A percentile compares a stretch with the other conserved stretches of the same genome.
Conservation (phyloP, 2,113 vertebrate genomes). For the Pteropus alecto region DNA sequence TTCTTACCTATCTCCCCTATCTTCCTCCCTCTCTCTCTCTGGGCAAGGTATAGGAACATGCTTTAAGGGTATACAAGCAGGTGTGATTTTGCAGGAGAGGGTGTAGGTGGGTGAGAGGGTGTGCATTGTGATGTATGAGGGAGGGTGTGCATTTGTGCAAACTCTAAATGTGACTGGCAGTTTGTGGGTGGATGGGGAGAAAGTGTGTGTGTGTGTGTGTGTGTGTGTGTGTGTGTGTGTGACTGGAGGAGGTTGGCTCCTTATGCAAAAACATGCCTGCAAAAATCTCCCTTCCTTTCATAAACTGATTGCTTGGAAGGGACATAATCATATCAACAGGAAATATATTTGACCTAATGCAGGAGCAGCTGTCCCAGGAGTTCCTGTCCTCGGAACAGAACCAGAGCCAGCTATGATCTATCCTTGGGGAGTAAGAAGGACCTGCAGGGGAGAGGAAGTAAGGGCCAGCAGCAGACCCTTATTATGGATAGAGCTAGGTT, state of each 20-base stretch:
- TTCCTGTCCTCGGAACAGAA: conserved; percentile 57
- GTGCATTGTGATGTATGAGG: conserved; percentile 69
- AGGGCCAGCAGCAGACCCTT: not conserved
- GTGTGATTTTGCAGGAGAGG: conserved; percentile 67
- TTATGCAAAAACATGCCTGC: conserved; percentile 66
- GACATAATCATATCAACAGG: conserved; percentile 74
- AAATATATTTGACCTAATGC: conserved; percentile 69
- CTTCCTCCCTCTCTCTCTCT: not conserved
- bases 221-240: not conserved
- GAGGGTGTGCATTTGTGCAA: conserved; percentile 74
- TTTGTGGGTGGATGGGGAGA: conserved; percentile 70
- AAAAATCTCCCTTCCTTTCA: conserved; percentile 62
- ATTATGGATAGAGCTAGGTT: not conserved
- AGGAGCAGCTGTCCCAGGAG: conserved; percentile 52
- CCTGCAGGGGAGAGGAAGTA: not conserved
- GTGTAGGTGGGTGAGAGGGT: conserved; percentile 72
- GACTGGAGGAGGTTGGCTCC: conserved; percentile 49
- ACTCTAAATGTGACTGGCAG: conserved; percentile 74
- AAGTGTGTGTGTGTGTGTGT: conserved; percentile 8
- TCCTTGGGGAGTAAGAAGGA: not conserved
- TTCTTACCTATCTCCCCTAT: not conserved
- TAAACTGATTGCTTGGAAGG: conserved; percentile 60
- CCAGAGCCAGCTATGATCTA: conserved; percentile 19
- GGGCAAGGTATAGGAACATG: conserved; percentile 10
- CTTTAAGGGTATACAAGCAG: conserved; percentile 57